Evolutionary conservation across 2,888 invertebrate genomes (phyloP), one percentile per base, ranked within the genome.

Genomic region (Pachydiplax longipennis): DNA sequence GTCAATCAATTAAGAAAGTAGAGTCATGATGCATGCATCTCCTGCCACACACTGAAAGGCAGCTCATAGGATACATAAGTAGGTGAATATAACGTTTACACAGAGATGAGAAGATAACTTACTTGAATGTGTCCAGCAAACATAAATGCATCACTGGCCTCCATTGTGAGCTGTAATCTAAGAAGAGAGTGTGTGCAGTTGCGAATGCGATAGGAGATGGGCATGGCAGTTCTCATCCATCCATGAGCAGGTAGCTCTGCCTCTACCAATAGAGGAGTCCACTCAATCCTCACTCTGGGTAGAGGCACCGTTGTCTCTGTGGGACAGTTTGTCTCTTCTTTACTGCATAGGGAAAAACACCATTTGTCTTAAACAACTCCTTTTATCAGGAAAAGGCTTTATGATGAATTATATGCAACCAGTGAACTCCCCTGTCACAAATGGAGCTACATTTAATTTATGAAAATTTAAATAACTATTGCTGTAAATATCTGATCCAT

Each of bases 111-210:
- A 53, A 13, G 31, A 13, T 18, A 73, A 87, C 91, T 91, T 93
- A 97, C 97, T 95, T 98, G 98, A 94, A 98, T 98, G 93, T 98
- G 98, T 2, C 99, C 99, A 91, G 99, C 97, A 94, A 98, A 99
- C 97, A 99, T 98, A 93, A 99, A 99, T 80, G 97, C 97, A 93
- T 99, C 98, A 91, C 96, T 97, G 12, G 97, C 96, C 92, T 98
- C 98, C 94, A 98, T 96, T 90, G 95, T 95, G 73, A 98, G 94
- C 92, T 96, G 96, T 61, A 98, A 94, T 91, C 97, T 96, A 91
- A 97, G 95, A 73, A 98, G 95, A 91, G 95, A 95, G 83, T 95
- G 95, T 0, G 97, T 96, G 92, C 96, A 96, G 93, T 98, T 98
- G 93, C 95, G 95, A 91, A 98, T 94, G 92, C 95, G 95, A 93